Base-by-base conservation (phyloP, 1,140 invertebrate species). In the Trachelipus rathkii region DNA sequence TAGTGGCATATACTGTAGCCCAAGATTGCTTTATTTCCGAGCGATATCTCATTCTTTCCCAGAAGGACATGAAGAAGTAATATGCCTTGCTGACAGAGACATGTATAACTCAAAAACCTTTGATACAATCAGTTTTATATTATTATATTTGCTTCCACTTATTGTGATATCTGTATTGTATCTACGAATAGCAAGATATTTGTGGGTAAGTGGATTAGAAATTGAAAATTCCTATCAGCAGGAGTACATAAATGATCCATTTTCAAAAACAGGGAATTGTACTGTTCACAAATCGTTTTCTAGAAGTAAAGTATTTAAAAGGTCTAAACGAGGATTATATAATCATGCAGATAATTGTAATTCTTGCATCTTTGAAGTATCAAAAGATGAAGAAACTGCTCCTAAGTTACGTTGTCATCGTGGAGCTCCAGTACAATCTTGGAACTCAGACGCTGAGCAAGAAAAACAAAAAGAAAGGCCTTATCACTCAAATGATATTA, bases 31-130 rank as follows among this genome's bases (percentile, higher is more conserved):
- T 5, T 84, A 82, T 69, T 83, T 82, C 69, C 78, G 78, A 21
- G 78, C 79, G 0, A 45, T 77, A 13, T 46, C 77, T 7, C 81
- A 82, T 45, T 77, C 79, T 11, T 60, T 78, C 4, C 68, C 74
- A 0, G 74, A 74, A 3, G 74, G 76, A 13, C 72, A 79, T 7
- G 86, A 86, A 78, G 91, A 92, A 83, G 90, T 90, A 9, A 90
- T 93, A 45, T 93, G 92, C 83, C 88, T 91, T 43, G 85, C 90
- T 0, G 89, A 91, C 81, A 87, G 91, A 4, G 88, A 89, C 82
- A 90, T 91, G 82, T 92, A 91, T 84, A 90, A 93, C 82, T 92
- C 91, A 0, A 89, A 91, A 82, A 82, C 91, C 24, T 89, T 92
- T 82, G 92, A 93, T 82, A 89, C 90, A 82, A 88, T 92, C 75